Base-by-base conservation (phyloP, 2,888 invertebrate species). In the Trachelus iudaicus region DNA sequence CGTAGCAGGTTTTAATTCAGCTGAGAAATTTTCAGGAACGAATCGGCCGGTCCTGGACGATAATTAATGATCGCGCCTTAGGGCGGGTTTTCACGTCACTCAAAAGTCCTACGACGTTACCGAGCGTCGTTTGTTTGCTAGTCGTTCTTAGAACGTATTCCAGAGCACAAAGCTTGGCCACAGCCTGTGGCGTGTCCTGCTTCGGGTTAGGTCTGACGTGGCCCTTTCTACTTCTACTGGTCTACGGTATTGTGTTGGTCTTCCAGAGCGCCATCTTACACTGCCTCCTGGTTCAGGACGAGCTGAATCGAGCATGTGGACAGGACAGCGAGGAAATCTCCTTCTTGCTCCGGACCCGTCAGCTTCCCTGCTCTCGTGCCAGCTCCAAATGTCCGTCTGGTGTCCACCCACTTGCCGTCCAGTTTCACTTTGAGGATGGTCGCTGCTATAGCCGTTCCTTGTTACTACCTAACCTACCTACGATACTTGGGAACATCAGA, bases 311-410 rank as follows among this genome's bases (percentile, higher is more conserved):
- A 86, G 83, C 88, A 85, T 83, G 86, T 88, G 88, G 85, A 85
- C 80, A 79, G 82, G 87, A 88, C 87, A 86, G 86, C 87, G 78
- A 84, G 86, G 86, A 85, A 87, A 85, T 85, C 88, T 88, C 86
- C 87, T 88, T 87, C 83, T 86, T 86, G 85, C 85, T 73, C 79
- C 81, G 82, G 81, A 82, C 82, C 83, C 84, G 85, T 85, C 85
- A 83, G 82, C 83, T 83, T 71, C 71, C 81, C 79, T 81, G 81
- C 84, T 82, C 83, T 84, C 80, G 77, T 84, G 83, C 83, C 85
- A 85, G 80, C 81, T 82, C 83, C 85, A 84, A 87, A 84, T 81
- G 81, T 84, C 83, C 81, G 79, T 82, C 83, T 80, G 76, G 79
- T 82, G 82, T 83, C 83, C 82, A 81, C 79, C 79, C 77, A 75